Conservation (phyloP, 2,888 invertebrate species). For the Eledone cirrhosa region DNA sequence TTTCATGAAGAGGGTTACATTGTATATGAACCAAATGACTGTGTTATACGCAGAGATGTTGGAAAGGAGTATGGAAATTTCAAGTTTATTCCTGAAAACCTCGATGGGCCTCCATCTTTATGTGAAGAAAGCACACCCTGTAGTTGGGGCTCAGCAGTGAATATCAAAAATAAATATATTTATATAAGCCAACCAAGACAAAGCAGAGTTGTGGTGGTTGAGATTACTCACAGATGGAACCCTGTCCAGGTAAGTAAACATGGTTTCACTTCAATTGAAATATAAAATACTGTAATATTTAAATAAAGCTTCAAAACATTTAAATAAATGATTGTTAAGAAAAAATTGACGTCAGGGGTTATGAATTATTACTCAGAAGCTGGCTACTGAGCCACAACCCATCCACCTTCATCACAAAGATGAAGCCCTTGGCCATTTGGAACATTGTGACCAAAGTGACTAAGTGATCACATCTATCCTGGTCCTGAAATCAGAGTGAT, state of each 20-base stretch:
- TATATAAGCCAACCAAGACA: slow-evolving; percentile 78
- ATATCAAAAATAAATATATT: slow-evolving; percentile 76
- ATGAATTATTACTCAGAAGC: too few relatives aligned
- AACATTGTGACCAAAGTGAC: too few relatives aligned
- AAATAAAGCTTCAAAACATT: too few relatives aligned
- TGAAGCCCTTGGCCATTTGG: too few relatives aligned
- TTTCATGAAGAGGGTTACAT: slow-evolving; percentile 81
- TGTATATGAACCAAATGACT: slow-evolving; percentile 78
- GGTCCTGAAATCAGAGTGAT: too few relatives aligned
- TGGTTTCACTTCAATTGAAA: too few relatives aligned
- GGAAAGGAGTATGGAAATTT: slow-evolving; percentile 78
- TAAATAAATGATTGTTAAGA: too few relatives aligned
- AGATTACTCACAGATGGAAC: slow-evolving; percentile 69
- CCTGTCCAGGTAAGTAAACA: slow-evolving; percentile 57
- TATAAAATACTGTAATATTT: too few relatives aligned
- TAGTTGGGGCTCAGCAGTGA: slow-evolving; percentile 78
- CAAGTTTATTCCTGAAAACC: slow-evolving; percentile 57
- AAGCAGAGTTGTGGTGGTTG: slow-evolving; percentile 78
- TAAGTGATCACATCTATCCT: too few relatives aligned
- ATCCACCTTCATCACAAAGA: too few relatives aligned
- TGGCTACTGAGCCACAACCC: too few relatives aligned
- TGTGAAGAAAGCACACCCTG: slow-evolving; percentile 69
- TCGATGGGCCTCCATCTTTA: slow-evolving; percentile 64
- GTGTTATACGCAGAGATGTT: slow-evolving; percentile 77
- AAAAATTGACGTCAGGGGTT: too few relatives aligned